These are phyloP conservation scores for Quadriops clusia DNA, from an alignment of 2,888 invertebrate genomes.

Conservation along the genomic window DNA sequence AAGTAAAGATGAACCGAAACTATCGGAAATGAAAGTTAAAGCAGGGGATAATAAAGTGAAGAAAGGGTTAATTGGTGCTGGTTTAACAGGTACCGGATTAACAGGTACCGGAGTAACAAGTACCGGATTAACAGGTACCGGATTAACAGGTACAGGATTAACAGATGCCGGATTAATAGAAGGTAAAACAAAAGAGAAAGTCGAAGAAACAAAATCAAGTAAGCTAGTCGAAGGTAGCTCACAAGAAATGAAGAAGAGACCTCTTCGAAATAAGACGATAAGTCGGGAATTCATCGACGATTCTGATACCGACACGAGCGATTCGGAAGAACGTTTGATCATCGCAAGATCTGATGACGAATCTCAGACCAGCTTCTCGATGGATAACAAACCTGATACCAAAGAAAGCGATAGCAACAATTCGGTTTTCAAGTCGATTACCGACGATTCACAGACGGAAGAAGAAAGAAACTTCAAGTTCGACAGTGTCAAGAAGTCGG, in stretches of 20 bases:
- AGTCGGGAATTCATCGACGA: slow-evolving; percentile 42
- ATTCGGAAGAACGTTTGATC: slow-evolving; percentile 42
- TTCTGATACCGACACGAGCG: slow-evolving; percentile 51
- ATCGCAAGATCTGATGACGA: slow-evolving; percentile 40
- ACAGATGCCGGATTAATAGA: too few species aligned
- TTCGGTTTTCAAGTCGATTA: slow-evolving; percentile 12
- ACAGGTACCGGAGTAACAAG: too few species aligned
- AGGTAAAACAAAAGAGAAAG: too few species aligned
- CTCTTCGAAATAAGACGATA: slow-evolving; percentile 29
- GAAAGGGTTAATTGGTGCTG: too few species aligned
- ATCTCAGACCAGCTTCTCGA: slow-evolving; percentile 22
- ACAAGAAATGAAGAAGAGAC: slow-evolving; percentile 25
- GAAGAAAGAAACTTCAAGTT: slow-evolving; percentile 31
- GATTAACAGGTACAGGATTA: too few species aligned
- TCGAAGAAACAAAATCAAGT: too few species aligned
- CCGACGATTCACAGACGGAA: slow-evolving; percentile 25
- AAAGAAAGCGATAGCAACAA: slow-evolving; percentile 19
- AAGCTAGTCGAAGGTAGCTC: too few species aligned
- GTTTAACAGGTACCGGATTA: too few species aligned
- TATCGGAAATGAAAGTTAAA: slow-evolving; percentile 11
- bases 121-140: too few species aligned
- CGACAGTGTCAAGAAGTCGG: slow-evolving; percentile 16
- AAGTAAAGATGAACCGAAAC: slow-evolving; percentile 15
- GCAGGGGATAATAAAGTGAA: slow-evolving; percentile 3
- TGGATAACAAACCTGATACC: slow-evolving; percentile 19